Evolutionary conservation across 2,797 vertebrate species (phyloP).

Genomic region (Melanotaenia trifasciata): DNA sequence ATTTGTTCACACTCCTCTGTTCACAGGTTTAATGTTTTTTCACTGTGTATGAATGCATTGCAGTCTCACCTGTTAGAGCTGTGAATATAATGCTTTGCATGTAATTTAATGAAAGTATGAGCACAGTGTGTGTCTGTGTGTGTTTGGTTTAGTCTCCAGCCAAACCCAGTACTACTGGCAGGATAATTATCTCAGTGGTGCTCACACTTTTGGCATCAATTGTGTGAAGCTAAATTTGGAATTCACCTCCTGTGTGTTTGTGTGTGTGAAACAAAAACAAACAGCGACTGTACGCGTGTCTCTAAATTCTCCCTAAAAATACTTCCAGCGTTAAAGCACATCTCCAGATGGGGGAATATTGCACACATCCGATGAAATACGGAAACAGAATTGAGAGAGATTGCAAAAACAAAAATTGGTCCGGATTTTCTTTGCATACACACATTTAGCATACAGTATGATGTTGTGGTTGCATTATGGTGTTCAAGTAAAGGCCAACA

Average conservation of each 20-base stretch:
- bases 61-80: slow-evolving; percentile 11
- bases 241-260: slow-evolving; percentile 10
- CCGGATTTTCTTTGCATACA: slow-evolving; percentile 4
- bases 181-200: slow-evolving; percentile 57
- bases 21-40: background rate
- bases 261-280: slow-evolving; percentile 25
- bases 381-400: background rate
- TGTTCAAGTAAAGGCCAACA: background rate
- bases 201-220: slow-evolving; percentile 66
- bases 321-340: slow-evolving; percentile 23
- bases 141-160: slow-evolving; percentile 13
- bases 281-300: background rate
- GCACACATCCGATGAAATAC: background rate
- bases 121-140: slow-evolving; percentile 6
- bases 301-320: slow-evolving; percentile 36
- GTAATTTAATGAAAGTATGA: slow-evolving; percentile 16
- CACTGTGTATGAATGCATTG: background rate
- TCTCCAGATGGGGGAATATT: slow-evolving; percentile 23
- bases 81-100: background rate
- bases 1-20: background rate
- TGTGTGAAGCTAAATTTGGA: slow-evolving; percentile 57
- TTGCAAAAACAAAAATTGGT: slow-evolving; percentile 5
- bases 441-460: slow-evolving; percentile 19
- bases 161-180: slow-evolving; percentile 29
- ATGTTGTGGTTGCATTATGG: slow-evolving; percentile 8